phyloP scores from a whole-genome alignment of 1,140 invertebrate genomes.

The Bombus superbus region DNA sequence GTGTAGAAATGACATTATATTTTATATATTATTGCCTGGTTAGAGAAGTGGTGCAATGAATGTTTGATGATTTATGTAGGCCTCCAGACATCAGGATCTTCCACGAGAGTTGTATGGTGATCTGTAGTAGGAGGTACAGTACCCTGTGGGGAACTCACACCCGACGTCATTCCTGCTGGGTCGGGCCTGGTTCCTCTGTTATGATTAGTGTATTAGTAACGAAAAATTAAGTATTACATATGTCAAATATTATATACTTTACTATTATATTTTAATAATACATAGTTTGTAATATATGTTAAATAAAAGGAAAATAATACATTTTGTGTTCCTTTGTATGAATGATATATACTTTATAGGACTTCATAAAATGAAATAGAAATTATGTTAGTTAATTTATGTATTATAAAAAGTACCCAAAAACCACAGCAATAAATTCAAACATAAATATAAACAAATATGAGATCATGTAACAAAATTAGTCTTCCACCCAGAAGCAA shows the following conservation, averaged over 20 bases:
- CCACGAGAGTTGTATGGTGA: constrained; percentile 91
- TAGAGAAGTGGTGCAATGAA: constrained; percentile 79
- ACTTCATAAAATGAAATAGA: constrained; percentile 3
- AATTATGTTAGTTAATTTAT: constrained; percentile 32
- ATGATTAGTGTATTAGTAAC: constrained; percentile 70
- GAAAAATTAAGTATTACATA: constrained; percentile 30
- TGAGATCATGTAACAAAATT: constrained; percentile 21
- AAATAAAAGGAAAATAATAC: background rate
- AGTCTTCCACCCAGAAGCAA: constrained; percentile 52
- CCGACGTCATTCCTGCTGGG: constrained; percentile 90
- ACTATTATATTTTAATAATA: constrained; percentile 8
- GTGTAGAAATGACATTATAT: constrained; percentile 65
- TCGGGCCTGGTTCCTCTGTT: constrained; percentile 91
- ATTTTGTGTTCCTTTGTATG: background rate
- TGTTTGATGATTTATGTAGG: constrained; percentile 89
- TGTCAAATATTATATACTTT: constrained; percentile 17
- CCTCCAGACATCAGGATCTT: constrained; percentile 94
- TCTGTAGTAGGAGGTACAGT: constrained; percentile 86
- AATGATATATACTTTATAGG: background rate
- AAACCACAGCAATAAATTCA: constrained; percentile 47
- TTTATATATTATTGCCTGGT: constrained; percentile 81
- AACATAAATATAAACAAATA: constrained; percentile 28
- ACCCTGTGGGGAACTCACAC: constrained; percentile 85
- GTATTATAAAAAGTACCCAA: constrained; percentile 25
- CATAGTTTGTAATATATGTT: background rate